A percentile compares a stretch with the other conserved stretches of the same genome.
Evolutionary conservation across 2,888 invertebrate genomes (phyloP).

Genomic region (Glaucopsyche alexis): DNA sequence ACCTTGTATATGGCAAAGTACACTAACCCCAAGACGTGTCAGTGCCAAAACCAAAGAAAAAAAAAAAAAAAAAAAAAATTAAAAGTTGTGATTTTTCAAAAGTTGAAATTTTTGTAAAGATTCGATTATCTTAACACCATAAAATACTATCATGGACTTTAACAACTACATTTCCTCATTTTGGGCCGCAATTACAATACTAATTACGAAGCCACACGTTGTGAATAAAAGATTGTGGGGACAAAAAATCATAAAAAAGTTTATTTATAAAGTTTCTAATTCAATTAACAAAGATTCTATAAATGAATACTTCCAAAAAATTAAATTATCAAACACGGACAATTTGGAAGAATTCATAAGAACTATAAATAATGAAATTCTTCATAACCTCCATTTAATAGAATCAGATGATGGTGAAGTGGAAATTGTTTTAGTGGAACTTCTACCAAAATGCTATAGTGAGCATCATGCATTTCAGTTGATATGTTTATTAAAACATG

Average conservation of each 20-base stretch:
- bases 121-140: neutral
- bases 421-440: slow-evolving; percentile 56
- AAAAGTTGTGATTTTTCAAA: no score
- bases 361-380: slow-evolving; percentile 36
- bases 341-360: slow-evolving; percentile 32
- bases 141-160: neutral
- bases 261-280: slow-evolving; percentile 31
- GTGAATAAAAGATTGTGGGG: slow-evolving; percentile 86
- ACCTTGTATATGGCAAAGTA: no score
- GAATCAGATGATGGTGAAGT: slow-evolving; percentile 34
- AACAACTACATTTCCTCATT: slow-evolving; percentile 55
- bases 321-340: slow-evolving; percentile 12
- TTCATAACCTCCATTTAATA: slow-evolving; percentile 35
- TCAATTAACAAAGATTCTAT: neutral
- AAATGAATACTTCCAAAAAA: neutral
- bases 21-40: no score
- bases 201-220: slow-evolving; percentile 84
- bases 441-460: slow-evolving; percentile 61
- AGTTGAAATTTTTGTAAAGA: no score
- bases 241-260: slow-evolving; percentile 52
- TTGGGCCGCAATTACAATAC: slow-evolving; percentile 83
- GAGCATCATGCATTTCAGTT: slow-evolving; percentile 60
- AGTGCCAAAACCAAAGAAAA: no score
- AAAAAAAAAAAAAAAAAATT: no score
- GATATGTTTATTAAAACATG: slow-evolving; percentile 60